Percentiles rank a stretch among this genome's conserved stretches.
Evolutionary conservation across 2,888 invertebrate genomes (phyloP).

Genomic region (Ypsolopha sequella): DNA sequence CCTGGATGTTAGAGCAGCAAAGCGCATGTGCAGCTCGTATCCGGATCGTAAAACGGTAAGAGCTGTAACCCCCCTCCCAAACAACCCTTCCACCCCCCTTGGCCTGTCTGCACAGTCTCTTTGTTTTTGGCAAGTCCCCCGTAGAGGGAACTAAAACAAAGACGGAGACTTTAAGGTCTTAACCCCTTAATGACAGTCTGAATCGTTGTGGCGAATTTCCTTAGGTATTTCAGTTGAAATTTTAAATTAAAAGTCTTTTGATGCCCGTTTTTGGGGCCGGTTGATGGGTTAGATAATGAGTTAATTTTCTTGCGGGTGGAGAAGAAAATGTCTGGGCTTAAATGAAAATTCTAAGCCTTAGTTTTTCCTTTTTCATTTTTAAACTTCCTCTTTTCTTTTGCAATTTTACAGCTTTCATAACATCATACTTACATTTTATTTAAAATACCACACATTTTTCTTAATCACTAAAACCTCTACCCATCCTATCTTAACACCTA

Average conservation of each 20-base stretch:
- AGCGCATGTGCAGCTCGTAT: conserved; percentile 62
- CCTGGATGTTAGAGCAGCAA: conserved; percentile 31
- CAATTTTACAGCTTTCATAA: no score
- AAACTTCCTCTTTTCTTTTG: no score
- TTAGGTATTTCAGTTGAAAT: not conserved
- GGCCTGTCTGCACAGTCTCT: conserved; percentile 49
- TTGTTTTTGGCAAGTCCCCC: conserved; percentile 57
- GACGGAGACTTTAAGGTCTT: conserved; percentile 37
- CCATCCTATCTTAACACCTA: no score
- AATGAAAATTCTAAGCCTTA: no score
- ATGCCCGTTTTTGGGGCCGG: not conserved
- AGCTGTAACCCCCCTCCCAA: conserved; percentile 25
- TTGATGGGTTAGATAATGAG: not conserved
- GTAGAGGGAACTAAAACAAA: conserved; percentile 41
- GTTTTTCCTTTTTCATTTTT: no score
- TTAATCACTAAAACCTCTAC: no score
- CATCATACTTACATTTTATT: no score
- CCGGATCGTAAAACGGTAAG: conserved; percentile 65
- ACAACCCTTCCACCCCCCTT: conserved; percentile 22
- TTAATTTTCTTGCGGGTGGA: not conserved
- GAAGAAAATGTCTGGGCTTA: no score
- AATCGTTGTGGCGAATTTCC: not conserved
- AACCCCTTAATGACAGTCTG: conserved; percentile 57
- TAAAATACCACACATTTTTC: no score
- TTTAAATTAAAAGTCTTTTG: conserved; percentile 1